Evolutionary conservation across 2,888 invertebrate genomes (phyloP), one percentile per base, ranked within the genome.

Genomic region (Heliconius ismenius): DNA sequence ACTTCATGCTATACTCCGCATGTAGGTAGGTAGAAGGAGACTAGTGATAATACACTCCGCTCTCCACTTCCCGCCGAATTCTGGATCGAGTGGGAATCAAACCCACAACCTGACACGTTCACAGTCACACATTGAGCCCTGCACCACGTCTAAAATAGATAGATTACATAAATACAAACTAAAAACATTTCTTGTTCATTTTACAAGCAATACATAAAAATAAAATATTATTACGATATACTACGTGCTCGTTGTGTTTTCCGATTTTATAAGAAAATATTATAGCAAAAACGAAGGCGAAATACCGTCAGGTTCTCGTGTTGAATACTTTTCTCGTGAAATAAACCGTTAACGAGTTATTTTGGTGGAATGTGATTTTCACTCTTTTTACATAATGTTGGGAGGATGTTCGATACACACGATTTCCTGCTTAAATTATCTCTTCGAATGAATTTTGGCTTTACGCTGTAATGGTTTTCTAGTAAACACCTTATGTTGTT

Each of bases 371-470:
- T 36, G 36, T 13, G 36, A 65, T 65, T 65, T 65, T 65, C 65
- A n/a, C 65, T 36, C 65, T 36, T 65, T 65, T 39, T 65, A 65
- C n/a, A 24, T 3, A 39, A 65, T 65, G 13, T 39, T 6, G 13
- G 11, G 15, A 13, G 65, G 65, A 65, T 36, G 36, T 65, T 65
- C 65, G 36, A 15, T 39, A 65, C 65, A 65, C 65, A 65, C 65
- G n/a, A 65, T 65, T 65, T 65, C 65, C 65, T 65, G 11, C 65
- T 36, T 65, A 65, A 65, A 65, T 65, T 36, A 65, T 39, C n/a
- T 6, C 36, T 39, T n/a, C 2, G 36, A 21, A 32, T 28, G 63
- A 65, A 39, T 13, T 65, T 65, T n/a, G 32, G 26, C 65, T 36
- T 65, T 24, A 36, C n/a, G 65, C 13, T 24, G 4, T 65, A 65